Percentiles rank a stretch among this genome's conserved stretches.
Conservation (phyloP, 2,888 invertebrate genomes). For the Melitaea athalia region DNA sequence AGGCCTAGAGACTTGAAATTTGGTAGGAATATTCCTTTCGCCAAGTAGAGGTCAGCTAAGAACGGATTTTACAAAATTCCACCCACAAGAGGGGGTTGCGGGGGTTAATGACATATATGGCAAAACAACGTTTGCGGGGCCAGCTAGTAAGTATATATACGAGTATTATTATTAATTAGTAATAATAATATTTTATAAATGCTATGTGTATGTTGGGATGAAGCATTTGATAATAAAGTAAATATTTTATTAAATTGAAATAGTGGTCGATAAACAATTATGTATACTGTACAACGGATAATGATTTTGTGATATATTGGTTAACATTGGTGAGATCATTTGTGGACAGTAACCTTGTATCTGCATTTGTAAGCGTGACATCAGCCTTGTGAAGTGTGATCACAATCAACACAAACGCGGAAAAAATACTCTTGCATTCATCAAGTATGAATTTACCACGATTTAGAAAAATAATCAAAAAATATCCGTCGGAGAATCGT, state of each 20-base stretch:
- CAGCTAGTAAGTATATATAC: no score
- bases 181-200: no score
- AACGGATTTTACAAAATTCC: no score
- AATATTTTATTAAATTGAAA: neutral
- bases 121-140: no score
- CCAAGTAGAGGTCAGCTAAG: no score
- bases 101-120: no score
- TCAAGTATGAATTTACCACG: neutral
- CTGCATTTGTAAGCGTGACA: conserved; percentile 67
- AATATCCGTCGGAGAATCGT: neutral
- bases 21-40: no score
- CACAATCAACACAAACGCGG: conserved; percentile 51
- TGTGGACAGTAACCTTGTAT: conserved; percentile 75
- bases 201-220: no score
- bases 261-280: neutral
- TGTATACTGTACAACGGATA: conserved; percentile 48
- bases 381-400: conserved; percentile 56
- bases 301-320: conserved; percentile 60
- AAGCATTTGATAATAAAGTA: neutral
- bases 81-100: no score
- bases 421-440: conserved; percentile 22
- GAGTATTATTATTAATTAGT: no score
- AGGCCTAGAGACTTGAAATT: no score
- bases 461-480: neutral
- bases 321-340: conserved; percentile 74